Conservation (phyloP, 2,797 vertebrate species). For the Gobio occitaniae region DNA sequence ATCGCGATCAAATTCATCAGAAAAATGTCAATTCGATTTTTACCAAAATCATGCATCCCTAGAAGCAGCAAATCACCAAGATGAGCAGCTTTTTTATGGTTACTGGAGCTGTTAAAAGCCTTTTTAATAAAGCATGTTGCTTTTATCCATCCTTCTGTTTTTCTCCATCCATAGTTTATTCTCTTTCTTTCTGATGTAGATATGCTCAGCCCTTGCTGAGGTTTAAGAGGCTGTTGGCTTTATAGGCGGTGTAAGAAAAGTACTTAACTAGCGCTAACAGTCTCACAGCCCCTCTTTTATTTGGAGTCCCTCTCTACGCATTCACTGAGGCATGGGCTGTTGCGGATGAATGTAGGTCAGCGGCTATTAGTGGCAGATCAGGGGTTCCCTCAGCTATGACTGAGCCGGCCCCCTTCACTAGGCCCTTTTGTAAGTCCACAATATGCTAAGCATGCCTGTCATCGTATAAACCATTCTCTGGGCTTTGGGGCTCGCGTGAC, state of each 20-base stretch:
- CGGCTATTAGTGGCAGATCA: conserved; percentile 43
- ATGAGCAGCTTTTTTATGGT: neutral
- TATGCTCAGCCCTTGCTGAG: neutral
- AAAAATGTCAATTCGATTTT: too few relatives aligned
- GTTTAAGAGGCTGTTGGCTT: conserved; percentile 14
- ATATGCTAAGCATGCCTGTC: conserved; percentile 17
- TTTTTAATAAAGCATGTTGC: neutral
- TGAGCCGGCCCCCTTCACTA: conserved; percentile 11
- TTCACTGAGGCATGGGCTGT: conserved; percentile 32
- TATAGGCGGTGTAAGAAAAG: conserved; percentile 23
- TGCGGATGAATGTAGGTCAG: conserved; percentile 56
- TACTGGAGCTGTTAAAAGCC: neutral
- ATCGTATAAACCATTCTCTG: conserved; percentile 9
- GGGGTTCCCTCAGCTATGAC: conserved; percentile 49
- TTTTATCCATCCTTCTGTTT: neutral
- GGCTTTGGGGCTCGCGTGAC: neutral
- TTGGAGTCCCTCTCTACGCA: conserved; percentile 2
- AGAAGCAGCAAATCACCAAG: neutral
- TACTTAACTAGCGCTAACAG: conserved; percentile 13
- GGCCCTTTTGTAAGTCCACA: conserved; percentile 6
- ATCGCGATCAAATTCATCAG: too few relatives aligned
- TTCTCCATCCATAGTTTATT: neutral
- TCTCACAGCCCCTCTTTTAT: conserved; percentile 35
- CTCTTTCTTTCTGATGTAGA: neutral
- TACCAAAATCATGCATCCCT: neutral